These are phyloP conservation scores for Ectobius pallidus DNA, from an alignment of 2,888 invertebrate genomes.

Conservation along the genomic window DNA sequence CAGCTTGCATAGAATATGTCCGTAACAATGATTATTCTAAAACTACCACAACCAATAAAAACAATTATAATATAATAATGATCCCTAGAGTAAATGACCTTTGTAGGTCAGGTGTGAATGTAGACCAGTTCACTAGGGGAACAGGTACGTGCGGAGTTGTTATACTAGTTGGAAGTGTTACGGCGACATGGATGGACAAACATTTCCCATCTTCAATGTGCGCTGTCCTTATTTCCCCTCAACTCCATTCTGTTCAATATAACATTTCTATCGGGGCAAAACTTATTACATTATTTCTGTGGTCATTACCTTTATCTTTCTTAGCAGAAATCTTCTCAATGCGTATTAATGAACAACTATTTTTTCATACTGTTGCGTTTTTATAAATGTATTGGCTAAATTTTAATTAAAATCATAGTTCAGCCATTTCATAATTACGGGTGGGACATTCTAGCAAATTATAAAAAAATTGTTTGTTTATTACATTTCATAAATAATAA, in stretches of 20 bases:
- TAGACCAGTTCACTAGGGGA: constrained; percentile 11
- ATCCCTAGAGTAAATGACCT: no score
- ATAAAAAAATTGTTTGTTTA: no score
- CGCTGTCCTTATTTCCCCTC: background rate
- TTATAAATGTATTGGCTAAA: no score
- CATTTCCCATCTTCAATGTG: background rate
- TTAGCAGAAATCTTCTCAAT: background rate
- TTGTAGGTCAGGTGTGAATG: background rate
- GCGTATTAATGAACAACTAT: background rate
- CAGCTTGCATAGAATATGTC: no score
- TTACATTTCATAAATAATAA: no score
- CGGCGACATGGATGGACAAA: background rate
- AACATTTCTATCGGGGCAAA: background rate
- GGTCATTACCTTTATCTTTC: background rate
- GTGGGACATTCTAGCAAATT: no score
- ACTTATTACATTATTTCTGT: background rate
- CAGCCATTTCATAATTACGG: no score
- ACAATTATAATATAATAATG: no score
- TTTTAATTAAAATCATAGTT: no score
- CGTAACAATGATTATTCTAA: no score
- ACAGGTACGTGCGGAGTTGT: background rate
- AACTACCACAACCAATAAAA: no score
- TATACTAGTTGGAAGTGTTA: constrained; percentile 15
- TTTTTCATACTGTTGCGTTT: no score
- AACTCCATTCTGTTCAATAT: background rate